A percentile compares a stretch with the other conserved stretches of the same genome.
Conservation (phyloP, 2,888 invertebrate genomes). For the Dicroscelio sp. region DNA sequence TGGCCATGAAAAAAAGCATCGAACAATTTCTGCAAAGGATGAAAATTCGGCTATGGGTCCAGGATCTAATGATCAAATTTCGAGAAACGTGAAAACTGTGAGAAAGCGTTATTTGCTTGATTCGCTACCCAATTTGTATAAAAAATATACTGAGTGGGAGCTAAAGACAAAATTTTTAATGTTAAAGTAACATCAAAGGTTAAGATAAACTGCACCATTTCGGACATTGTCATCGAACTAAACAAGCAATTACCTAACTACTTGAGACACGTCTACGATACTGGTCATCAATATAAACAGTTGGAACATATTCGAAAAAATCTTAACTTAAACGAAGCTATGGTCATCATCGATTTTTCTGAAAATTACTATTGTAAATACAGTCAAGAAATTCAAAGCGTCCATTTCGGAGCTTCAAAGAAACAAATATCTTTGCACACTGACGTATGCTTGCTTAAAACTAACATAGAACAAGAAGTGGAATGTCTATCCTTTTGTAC, state of each 20-base stretch:
- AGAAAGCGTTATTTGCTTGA: constrained; percentile 69
- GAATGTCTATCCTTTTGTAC: constrained; percentile 51
- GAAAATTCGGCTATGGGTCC: constrained; percentile 45
- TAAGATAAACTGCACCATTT: constrained; percentile 27
- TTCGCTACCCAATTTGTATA: constrained; percentile 63
- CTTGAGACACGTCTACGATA: not conserved
- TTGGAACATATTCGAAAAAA: not conserved
- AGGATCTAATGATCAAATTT: constrained; percentile 12
- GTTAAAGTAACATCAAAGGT: not conserved
- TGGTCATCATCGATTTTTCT: not conserved
- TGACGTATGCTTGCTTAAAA: constrained; percentile 25
- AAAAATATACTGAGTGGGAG: constrained; percentile 49
- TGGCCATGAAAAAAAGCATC: constrained; percentile 17
- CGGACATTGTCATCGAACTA: not conserved
- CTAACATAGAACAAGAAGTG: not conserved
- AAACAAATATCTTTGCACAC: constrained; percentile 4
- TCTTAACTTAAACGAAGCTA: not conserved
- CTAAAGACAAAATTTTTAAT: not conserved
- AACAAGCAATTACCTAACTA: not conserved
- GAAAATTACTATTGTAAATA: constrained; percentile 2
- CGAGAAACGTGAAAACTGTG: constrained; percentile 39
- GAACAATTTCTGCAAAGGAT: constrained; percentile 36
- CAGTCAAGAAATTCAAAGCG: not conserved
- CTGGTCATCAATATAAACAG: not conserved
- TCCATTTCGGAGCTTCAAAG: not conserved